Base-by-base conservation (phyloP, 2,888 invertebrate species). In the Sicus ferrugineus region DNA sequence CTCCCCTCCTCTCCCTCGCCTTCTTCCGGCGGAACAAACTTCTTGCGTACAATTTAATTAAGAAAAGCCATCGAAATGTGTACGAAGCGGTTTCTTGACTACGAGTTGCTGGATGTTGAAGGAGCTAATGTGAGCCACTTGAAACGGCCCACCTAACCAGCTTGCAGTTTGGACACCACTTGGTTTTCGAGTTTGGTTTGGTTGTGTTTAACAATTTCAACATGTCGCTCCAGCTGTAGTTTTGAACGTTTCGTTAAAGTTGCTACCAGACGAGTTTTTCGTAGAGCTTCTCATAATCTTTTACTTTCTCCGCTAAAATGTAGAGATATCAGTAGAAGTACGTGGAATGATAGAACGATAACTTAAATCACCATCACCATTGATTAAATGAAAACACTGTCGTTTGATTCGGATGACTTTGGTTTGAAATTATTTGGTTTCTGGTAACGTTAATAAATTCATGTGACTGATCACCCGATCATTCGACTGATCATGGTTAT, bases 21-120 rank as follows among this genome's bases (percentile, higher is more conserved):
- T 4, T 16, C 42, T 16, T 42, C 5, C 4, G 16, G 34, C 38
- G 23, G 48, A 31, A 46, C 46, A 54, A 62, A 69, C 70, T 58
- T 66, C 56, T 66, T n/a, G 19, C 1, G 42, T 28, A 70, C 76
- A 78, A 77, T 80, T 80, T 78, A 78, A 78, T 78, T 80, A 79
- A 76, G 70, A 73, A 73, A 72, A 75, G 72, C 71, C 50, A 59
- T 61, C 48, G 61, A 56, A 65, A 54, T 54, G 56, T 38, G 28
- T 54, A 52, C 21, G 34, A 34, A n/a, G 63, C 19, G 28, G 63
- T 48, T 52, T 2, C 48, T 30, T n/a, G 23, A 28, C 30, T 63
- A 46, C 19, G 50, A 52, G 23, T 30, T 63, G 21, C 26, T n/a
- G 11, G 30, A 16, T 34, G 26, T 31, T 38, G 16, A 23, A 38